phyloP scores from a whole-genome alignment of 2,888 invertebrate species.

The Cosmopolites sordidus region DNA sequence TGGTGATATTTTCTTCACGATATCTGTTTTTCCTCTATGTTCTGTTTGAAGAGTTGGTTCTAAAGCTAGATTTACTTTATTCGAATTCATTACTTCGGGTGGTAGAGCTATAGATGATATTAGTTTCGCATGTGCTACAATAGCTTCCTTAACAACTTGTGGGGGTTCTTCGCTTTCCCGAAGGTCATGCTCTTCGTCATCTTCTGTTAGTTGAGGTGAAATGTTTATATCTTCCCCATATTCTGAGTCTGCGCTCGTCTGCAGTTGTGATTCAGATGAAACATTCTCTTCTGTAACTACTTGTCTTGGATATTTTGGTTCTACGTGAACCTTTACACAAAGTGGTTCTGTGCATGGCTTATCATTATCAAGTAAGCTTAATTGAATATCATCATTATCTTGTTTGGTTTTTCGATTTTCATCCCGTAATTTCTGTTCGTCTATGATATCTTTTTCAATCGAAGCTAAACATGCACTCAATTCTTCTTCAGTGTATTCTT shows the following conservation, averaged over 20 bases:
- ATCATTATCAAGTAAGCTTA: slow-evolving; percentile 1
- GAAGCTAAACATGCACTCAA: slow-evolving; percentile 29
- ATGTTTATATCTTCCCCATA: background rate
- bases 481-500: slow-evolving; percentile 32
- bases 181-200: background rate
- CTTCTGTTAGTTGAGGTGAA: background rate
- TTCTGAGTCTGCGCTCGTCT: too few relatives aligned
- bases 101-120: slow-evolving; percentile 40
- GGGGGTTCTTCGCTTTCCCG: slow-evolving; percentile 1
- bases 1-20: slow-evolving; percentile 26
- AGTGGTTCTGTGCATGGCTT: slow-evolving; percentile 37
- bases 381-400: slow-evolving; percentile 21
- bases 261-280: too few relatives aligned
- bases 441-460: slow-evolving; percentile 34
- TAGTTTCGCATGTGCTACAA: slow-evolving; percentile 38
- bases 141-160: slow-evolving; percentile 34
- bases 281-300: too few relatives aligned
- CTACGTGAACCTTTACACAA: slow-evolving; percentile 37
- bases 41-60: background rate
- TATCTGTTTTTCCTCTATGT: background rate
- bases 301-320: slow-evolving; percentile 30
- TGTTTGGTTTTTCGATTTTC: slow-evolving; percentile 7
- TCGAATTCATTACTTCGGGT: slow-evolving; percentile 26
- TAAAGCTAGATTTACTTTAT: slow-evolving; percentile 12
- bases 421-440: slow-evolving; percentile 14